Evolutionary conservation across 2,888 invertebrate genomes (phyloP).

Genomic region (Iphiclides podalirius): DNA sequence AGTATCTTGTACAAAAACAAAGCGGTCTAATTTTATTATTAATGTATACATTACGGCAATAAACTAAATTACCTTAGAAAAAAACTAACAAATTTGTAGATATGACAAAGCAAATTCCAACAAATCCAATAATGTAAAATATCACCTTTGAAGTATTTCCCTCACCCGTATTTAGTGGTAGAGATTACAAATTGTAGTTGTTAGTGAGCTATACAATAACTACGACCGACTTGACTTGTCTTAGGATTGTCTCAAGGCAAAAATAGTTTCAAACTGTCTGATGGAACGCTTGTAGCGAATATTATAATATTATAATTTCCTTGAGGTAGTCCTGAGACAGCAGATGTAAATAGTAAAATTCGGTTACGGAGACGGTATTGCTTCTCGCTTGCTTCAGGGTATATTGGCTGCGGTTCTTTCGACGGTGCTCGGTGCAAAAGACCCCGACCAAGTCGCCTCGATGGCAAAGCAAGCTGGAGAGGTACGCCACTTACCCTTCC

Average conservation of each 20-base stretch:
- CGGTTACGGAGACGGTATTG: slow-evolving; percentile 77
- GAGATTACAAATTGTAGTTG: slow-evolving; percentile 49
- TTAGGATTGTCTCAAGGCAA: slow-evolving; percentile 57
- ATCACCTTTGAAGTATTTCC: slow-evolving; percentile 63
- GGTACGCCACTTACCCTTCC: slow-evolving; percentile 85
- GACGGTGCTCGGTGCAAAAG: slow-evolving; percentile 93
- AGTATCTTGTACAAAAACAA: slow-evolving; percentile 29
- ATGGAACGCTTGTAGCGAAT: background rate
- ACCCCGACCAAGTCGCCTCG: slow-evolving; percentile 94
- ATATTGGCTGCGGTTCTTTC: slow-evolving; percentile 95
- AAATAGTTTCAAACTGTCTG: slow-evolving; percentile 18
- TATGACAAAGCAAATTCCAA: slow-evolving; percentile 47
- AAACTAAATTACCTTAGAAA: slow-evolving; percentile 50
- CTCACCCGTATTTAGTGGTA: slow-evolving; percentile 58
- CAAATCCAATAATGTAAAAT: slow-evolving; percentile 57
- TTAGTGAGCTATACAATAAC: slow-evolving; percentile 57
- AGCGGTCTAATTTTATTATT: background rate
- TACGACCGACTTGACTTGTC: slow-evolving; percentile 54
- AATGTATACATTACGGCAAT: slow-evolving; percentile 6
- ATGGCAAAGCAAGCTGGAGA: slow-evolving; percentile 97
- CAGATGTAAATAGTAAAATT: slow-evolving; percentile 73
- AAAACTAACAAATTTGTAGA: slow-evolving; percentile 73
- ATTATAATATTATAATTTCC: no score
- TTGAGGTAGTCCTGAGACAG: slow-evolving; percentile 56
- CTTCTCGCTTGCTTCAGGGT: slow-evolving; percentile 88